A percentile compares a stretch with the other conserved stretches of the same genome.
phyloP scores from a whole-genome alignment of 2,797 vertebrate genomes.

The Chlorospingus semifuscus region DNA sequence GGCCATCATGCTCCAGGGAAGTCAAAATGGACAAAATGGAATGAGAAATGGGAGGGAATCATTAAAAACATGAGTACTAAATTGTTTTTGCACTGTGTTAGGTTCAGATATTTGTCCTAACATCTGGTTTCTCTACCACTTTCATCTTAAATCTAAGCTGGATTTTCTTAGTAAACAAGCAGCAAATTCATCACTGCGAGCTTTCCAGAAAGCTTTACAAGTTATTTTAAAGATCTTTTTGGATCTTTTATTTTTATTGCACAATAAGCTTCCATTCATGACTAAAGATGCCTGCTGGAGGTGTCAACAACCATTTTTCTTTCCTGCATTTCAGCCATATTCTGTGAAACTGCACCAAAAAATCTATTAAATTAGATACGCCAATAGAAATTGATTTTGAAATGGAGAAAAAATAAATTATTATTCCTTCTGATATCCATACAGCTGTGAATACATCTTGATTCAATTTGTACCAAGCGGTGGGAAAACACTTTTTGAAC shows the following conservation, averaged over 20 bases:
- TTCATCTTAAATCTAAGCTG: conserved; percentile 70
- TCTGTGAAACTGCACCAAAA: conserved; percentile 27
- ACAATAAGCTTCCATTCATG: conserved; percentile 53
- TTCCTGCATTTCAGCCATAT: background rate
- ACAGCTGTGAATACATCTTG: conserved; percentile 61
- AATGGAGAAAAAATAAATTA: conserved; percentile 34
- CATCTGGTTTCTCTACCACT: conserved; percentile 67
- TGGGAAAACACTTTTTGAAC: conserved; percentile 58
- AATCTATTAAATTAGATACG: conserved; percentile 5
- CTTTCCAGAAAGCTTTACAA: conserved; percentile 70
- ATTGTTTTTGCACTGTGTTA: conserved; percentile 1
- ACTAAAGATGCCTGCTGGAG: conserved; percentile 51
- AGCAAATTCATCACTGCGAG: conserved; percentile 67
- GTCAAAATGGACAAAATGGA: background rate
- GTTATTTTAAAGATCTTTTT: conserved; percentile 74
- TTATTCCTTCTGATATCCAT: conserved; percentile 56
- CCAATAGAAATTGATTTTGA: conserved; percentile 53
- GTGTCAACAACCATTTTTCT: conserved; percentile 12
- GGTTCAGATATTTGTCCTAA: conserved; percentile 58
- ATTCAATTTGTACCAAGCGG: conserved; percentile 50
- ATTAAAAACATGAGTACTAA: conserved; percentile 26
- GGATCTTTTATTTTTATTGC: conserved; percentile 70
- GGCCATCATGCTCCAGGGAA: conserved; percentile 12
- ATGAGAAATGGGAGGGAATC: background rate
- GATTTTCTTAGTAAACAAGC: conserved; percentile 74